Evolutionary conservation across 2,797 vertebrate genomes (phyloP).

Genomic region (Atherinosoma microstoma): DNA sequence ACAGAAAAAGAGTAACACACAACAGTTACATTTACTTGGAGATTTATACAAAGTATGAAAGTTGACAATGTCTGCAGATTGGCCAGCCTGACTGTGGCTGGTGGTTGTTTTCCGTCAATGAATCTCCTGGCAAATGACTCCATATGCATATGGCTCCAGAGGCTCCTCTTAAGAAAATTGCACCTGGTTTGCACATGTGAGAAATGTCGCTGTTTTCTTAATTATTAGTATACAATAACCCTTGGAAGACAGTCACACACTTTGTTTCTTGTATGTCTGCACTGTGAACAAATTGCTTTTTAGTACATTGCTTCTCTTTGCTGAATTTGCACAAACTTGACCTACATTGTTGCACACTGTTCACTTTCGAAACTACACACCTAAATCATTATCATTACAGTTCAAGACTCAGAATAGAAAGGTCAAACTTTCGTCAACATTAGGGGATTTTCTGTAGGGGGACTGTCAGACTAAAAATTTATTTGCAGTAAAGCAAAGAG

Average conservation of each 20-base stretch:
- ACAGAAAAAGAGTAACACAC: background rate
- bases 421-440: constrained; percentile 18
- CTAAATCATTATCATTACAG: constrained; percentile 24
- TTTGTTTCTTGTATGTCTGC: constrained; percentile 12
- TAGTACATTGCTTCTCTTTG: constrained; percentile 18
- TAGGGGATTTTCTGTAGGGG: constrained; percentile 16
- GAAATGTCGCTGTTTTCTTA: constrained; percentile 38
- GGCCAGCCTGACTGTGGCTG: constrained; percentile 35
- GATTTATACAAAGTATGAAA: constrained; percentile 20
- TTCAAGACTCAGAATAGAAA: constrained; percentile 38
- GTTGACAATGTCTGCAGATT: constrained; percentile 35
- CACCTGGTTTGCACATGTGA: constrained; percentile 17
- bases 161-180: constrained; percentile 48
- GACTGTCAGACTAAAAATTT: constrained; percentile 43
- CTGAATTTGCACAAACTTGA: constrained; percentile 11
- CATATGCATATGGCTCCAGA: constrained; percentile 35
- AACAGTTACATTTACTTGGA: background rate
- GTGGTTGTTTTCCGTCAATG: constrained; percentile 49
- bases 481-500: constrained; percentile 65
- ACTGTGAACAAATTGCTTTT: constrained; percentile 12
- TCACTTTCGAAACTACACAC: constrained; percentile 31
- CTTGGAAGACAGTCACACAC: background rate
- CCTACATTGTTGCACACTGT: background rate
- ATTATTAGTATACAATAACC: constrained; percentile 36
- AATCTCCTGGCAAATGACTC: constrained; percentile 41